Percentiles rank a stretch among this genome's conserved stretches.
Conservation (phyloP, 2,888 invertebrate species). For the Hyposoter dolosus region DNA sequence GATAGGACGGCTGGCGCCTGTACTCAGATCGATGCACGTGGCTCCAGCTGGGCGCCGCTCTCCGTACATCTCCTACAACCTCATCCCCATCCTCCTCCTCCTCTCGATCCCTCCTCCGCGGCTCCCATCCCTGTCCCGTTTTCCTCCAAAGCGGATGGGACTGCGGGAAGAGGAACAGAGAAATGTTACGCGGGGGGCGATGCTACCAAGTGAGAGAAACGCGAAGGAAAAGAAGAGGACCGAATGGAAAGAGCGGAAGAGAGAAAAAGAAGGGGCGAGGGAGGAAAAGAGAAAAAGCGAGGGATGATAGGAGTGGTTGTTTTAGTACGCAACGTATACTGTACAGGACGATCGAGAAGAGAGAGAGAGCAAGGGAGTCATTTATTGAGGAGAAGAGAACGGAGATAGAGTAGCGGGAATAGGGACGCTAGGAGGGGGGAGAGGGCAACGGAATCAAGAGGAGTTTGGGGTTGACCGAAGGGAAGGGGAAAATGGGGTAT, state of each 20-base stretch:
- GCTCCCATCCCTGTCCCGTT: conserved; percentile 47
- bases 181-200: conserved; percentile 16
- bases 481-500: conserved; percentile 58
- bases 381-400: conserved; percentile 51
- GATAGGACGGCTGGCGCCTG: conserved; percentile 85
- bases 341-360: conserved; percentile 42
- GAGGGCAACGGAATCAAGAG: conserved; percentile 24
- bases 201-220: conserved; percentile 41
- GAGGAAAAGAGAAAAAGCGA: conserved; percentile 4
- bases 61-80: conserved; percentile 83
- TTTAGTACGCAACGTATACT: conserved; percentile 60
- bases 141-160: conserved; percentile 52
- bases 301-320: conserved; percentile 59
- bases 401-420: conserved; percentile 11
- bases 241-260: conserved; percentile 40
- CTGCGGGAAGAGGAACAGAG: conserved; percentile 38
- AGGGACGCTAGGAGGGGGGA: neutral
- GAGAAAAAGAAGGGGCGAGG: conserved; percentile 4
- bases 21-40: conserved; percentile 85
- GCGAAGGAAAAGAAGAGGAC: conserved; percentile 44
- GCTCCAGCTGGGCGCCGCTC: conserved; percentile 85
- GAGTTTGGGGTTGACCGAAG: conserved; percentile 52
- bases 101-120: conserved; percentile 60
- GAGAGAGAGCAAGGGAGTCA: conserved; percentile 40
- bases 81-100: conserved; percentile 62